These are phyloP conservation scores for Amblyjoppa fuscipennis DNA, from an alignment of 2,888 invertebrate species.

Conservation along the genomic window DNA sequence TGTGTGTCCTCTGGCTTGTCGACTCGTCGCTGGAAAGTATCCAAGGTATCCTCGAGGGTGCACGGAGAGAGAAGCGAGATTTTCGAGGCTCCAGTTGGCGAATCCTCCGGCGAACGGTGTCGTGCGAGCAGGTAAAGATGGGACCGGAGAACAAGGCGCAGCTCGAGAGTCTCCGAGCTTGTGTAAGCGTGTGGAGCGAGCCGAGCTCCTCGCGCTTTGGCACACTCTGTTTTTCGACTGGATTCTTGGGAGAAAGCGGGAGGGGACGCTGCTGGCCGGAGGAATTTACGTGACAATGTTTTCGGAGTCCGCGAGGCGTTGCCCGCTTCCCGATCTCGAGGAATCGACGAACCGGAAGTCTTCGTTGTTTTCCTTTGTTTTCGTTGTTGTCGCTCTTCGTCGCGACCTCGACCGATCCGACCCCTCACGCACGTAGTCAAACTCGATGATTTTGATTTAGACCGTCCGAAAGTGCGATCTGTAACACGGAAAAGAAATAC, in stretches of 20 bases:
- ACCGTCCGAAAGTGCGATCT: slow-evolving; percentile 42
- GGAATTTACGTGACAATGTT: slow-evolving; percentile 36
- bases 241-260: slow-evolving; percentile 13
- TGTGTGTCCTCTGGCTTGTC: slow-evolving; percentile 4
- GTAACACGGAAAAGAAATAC: slow-evolving; percentile 39
- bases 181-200: not conserved
- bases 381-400: slow-evolving; percentile 14
- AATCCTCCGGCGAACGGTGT: slow-evolving; percentile 25
- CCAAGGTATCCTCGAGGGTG: slow-evolving; percentile 49
- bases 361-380: slow-evolving; percentile 17
- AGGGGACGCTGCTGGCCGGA: not conserved
- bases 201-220: slow-evolving; percentile 14
- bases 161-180: not conserved
- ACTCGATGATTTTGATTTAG: slow-evolving; percentile 50
- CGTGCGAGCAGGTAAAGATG: slow-evolving; percentile 17
- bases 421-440: not conserved
- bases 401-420: slow-evolving; percentile 5
- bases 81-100: slow-evolving; percentile 19
- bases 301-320: not conserved
- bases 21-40: slow-evolving; percentile 41
- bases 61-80: slow-evolving; percentile 8
- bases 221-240: slow-evolving; percentile 13
- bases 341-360: slow-evolving; percentile 21
- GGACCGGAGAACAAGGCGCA: not conserved
- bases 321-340: not conserved